Conservation (phyloP, 1,140 invertebrate genomes). For the Pectinophora gossypiella region DNA sequence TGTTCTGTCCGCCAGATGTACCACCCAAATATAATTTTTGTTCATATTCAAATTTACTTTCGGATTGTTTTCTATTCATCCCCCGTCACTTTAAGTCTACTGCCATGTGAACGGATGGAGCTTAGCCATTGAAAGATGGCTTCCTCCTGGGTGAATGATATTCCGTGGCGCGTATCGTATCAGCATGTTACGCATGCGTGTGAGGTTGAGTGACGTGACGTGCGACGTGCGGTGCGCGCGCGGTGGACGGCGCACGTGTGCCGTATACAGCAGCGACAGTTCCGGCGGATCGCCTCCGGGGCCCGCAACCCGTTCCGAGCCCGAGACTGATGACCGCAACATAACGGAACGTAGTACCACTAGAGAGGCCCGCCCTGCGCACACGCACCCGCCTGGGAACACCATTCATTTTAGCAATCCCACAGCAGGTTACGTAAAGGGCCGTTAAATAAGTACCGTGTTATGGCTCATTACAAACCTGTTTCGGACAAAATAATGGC, state of each 20-base stretch:
- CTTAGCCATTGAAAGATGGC: background rate
- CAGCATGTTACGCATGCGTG: background rate
- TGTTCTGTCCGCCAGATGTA: background rate
- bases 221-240: constrained; percentile 9
- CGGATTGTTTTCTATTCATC: background rate
- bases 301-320: constrained; percentile 45
- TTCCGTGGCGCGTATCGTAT: background rate
- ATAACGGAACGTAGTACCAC: constrained; percentile 53
- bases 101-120: background rate
- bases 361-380: constrained; percentile 31
- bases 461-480: constrained; percentile 24
- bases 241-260: constrained; percentile 21
- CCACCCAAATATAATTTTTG: background rate
- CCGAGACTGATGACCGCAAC: constrained; percentile 55
- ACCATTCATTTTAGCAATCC: constrained; percentile 40
- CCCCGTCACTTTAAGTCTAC: background rate
- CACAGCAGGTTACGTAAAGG: constrained; percentile 31
- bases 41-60: background rate
- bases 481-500: constrained; percentile 29
- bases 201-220: constrained; percentile 5
- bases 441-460: constrained; percentile 35
- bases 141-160: background rate
- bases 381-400: constrained; percentile 27
- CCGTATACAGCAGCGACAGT: constrained; percentile 47
- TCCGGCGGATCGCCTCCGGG: constrained; percentile 52